A percentile compares a stretch with the other conserved stretches of the same genome.
Conservation (phyloP, 2,888 invertebrate genomes). For the Lissonota sp. region DNA sequence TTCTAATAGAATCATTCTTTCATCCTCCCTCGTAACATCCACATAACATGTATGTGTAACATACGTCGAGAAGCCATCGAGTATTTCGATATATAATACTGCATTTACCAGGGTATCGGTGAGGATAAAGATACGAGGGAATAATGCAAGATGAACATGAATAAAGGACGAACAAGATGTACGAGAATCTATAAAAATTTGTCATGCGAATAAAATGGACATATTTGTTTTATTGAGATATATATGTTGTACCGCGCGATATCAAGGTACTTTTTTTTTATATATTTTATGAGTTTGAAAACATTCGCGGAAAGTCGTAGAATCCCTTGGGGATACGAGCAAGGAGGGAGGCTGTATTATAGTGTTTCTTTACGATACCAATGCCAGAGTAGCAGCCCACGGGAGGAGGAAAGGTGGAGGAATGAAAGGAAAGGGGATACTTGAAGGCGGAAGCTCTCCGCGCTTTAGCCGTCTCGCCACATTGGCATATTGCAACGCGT, state of each 20-base stretch:
- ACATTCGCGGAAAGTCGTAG: constrained; percentile 56
- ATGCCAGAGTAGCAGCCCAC: constrained; percentile 42
- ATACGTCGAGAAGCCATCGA: background rate
- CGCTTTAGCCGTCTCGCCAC: constrained; percentile 53
- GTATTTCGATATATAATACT: background rate
- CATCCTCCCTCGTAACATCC: background rate
- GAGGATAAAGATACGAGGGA: constrained; percentile 32
- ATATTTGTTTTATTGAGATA: constrained; percentile 11
- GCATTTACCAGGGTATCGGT: constrained; percentile 3
- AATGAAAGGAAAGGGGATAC: constrained; percentile 6
- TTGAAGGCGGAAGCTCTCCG: constrained; percentile 47
- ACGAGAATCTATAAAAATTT: constrained; percentile 59
- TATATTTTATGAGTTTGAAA: constrained; percentile 55
- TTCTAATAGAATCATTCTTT: constrained; percentile 50
- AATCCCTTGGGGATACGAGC: constrained; percentile 36
- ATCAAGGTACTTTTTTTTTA: constrained; percentile 14
- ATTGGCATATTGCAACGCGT: constrained; percentile 57
- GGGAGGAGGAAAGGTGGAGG: background rate
- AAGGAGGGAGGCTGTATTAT: constrained; percentile 35
- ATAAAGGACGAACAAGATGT: constrained; percentile 49
- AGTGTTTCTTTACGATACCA: constrained; percentile 63
- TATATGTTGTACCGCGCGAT: background rate
- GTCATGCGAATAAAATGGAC: constrained; percentile 62
- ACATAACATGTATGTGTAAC: background rate
- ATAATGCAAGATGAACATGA: constrained; percentile 53